Evolutionary conservation across 2,797 vertebrate genomes (phyloP).

Genomic region (Mallotus villosus): DNA sequence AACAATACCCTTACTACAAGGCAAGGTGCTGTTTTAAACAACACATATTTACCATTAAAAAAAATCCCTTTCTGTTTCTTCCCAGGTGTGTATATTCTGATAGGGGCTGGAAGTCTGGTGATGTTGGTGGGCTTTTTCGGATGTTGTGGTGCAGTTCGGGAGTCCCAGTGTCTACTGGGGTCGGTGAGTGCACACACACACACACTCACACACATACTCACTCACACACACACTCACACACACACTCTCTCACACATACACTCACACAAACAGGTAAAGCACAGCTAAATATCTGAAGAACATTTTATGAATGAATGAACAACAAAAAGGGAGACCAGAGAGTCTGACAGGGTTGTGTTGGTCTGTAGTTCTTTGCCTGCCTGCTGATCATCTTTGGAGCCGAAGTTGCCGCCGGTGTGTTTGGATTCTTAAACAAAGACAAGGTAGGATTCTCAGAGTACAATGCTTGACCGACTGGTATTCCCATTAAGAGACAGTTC

Average conservation of each 20-base stretch:
- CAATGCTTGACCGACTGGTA: neutral
- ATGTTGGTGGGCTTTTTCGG: constrained; percentile 93
- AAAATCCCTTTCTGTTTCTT: neutral
- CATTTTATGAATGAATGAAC: too few relatives aligned
- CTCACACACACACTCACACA: too few relatives aligned
- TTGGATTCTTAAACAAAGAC: constrained; percentile 93
- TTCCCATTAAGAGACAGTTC: neutral
- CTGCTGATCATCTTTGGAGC: constrained; percentile 95
- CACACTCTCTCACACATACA: too few relatives aligned
- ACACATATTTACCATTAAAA: neutral
- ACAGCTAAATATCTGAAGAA: too few relatives aligned
- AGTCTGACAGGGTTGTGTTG: neutral
- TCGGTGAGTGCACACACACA: constrained; percentile 78
- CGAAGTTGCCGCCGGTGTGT: constrained; percentile 92
- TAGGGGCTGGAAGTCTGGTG: constrained; percentile 89
- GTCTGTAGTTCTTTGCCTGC: constrained; percentile 89
- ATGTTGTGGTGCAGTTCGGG: constrained; percentile 91
- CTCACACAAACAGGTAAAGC: too few relatives aligned
- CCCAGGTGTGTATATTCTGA: constrained; percentile 90
- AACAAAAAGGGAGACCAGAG: too few relatives aligned
- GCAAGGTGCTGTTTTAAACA: neutral
- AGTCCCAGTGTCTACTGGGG: constrained; percentile 95
- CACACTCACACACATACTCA: neutral
- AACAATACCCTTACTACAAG: neutral
- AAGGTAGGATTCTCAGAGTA: constrained; percentile 65